Base-by-base conservation (phyloP, 2,797 vertebrate genomes). In the Trachurus trachurus region DNA sequence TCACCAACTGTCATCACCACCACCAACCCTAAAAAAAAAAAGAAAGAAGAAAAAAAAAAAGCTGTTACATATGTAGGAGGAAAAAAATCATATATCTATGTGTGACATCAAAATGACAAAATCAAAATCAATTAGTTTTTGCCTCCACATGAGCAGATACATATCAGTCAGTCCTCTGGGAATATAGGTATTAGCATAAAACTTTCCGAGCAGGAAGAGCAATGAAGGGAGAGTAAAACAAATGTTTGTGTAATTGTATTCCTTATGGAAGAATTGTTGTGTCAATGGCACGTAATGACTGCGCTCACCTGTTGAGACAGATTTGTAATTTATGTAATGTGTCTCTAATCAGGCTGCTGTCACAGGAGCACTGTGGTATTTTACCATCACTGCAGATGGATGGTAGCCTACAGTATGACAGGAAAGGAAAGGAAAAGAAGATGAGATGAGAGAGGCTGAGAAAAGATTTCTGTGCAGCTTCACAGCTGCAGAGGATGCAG, bases 51-150 rank as follows among this genome's bases (percentile, higher is more conserved):
- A 26, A 26, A 26, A 6, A 59, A 76, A 84, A 85, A 87, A 78
- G 66, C 66, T 78, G 76, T 62, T 67, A 59, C 81, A 83, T 81
- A 69, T 34, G 31, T 26, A 34, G 31, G 31, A 34, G 6, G 1
- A 4, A 80, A 83, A 75, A 75, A 31, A 49, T 81, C 56, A 71
- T 82, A 86, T 82, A 88, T 89, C 84, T 84, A 66, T 52, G 47
- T 44, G 66, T 82, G 81, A 79, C 70, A 87, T 91, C 2, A 66
- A 78, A 85, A 80, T 67, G 76, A 80, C 77, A 85, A 91, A 84
- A 49, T 60, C 1, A 26, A 26, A 26, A 26, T 26, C 74, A 84
- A 84, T 88, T 83, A 90, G 79, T 88, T 88, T 88, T 84, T 81
- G 81, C 85, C 69, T 68, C 80, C 31, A 61, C 65, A 29, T 76